phyloP scores from a whole-genome alignment of 37 sponge, comb jelly and placozoan species.

The Axinella damicornis region DNA sequence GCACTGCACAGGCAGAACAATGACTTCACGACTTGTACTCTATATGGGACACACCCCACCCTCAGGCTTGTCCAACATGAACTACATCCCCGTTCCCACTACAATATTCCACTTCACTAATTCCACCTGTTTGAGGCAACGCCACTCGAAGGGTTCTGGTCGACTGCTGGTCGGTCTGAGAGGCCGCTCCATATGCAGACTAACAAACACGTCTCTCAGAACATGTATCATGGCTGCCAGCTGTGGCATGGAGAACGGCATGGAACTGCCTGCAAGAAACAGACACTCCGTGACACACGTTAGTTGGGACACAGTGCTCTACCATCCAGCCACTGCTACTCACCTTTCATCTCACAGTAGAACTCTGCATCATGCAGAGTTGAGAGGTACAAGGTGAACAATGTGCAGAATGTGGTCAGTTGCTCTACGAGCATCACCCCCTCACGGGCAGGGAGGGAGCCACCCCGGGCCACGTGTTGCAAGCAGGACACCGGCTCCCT shows the following conservation, averaged over 20 bases:
- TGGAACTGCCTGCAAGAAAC: background rate
- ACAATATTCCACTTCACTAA: too few species aligned
- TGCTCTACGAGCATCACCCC: slow-evolving; percentile 28
- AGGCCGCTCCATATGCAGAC: slow-evolving; percentile 50
- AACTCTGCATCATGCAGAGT: slow-evolving; percentile 82
- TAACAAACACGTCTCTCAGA: slow-evolving; percentile 62
- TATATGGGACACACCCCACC: too few species aligned
- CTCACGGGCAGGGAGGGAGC: slow-evolving; percentile 16
- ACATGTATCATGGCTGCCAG: slow-evolving; percentile 31
- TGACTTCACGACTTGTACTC: too few species aligned
- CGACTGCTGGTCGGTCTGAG: background rate
- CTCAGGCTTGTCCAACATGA: too few species aligned
- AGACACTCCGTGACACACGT: too few species aligned
- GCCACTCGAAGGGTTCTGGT: background rate
- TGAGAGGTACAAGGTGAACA: slow-evolving; percentile 66
- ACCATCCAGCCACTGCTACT: background rate
- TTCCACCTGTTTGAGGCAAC: slow-evolving; percentile 4
- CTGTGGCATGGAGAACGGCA: slow-evolving; percentile 59
- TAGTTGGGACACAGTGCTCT: too few species aligned
- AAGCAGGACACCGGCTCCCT: slow-evolving; percentile 36
- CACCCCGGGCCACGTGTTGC: slow-evolving; percentile 38
- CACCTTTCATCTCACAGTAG: slow-evolving; percentile 32
- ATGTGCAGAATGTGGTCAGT: slow-evolving; percentile 52
- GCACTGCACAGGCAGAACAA: background rate
- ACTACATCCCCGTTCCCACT: too few species aligned